A percentile compares a stretch with the other conserved stretches of the same genome.
These are phyloP conservation scores for Epizoanthus rinbou DNA, from an alignment of 92 coral and sea anemone genomes.

Conservation along the genomic window DNA sequence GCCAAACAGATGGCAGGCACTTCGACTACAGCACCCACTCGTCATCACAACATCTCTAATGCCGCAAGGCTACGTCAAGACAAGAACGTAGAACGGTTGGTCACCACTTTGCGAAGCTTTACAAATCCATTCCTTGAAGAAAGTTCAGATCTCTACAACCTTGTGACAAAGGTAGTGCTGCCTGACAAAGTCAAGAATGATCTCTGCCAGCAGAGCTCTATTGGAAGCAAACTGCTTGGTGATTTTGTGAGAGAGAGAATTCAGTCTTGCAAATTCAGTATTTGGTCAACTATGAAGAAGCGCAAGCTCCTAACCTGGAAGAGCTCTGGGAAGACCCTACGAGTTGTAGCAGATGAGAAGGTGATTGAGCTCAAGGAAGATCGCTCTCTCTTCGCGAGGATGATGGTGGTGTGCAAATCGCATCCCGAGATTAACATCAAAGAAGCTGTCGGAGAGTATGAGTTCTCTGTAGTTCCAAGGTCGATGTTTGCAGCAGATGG, in stretches of 20 bases:
- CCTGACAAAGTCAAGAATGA: constrained; percentile 55
- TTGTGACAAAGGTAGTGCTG: constrained; percentile 53
- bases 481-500: constrained; percentile 24
- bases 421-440: constrained; percentile 31
- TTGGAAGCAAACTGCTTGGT: constrained; percentile 38
- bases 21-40: constrained; percentile 29
- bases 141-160: constrained; percentile 51
- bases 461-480: constrained; percentile 11
- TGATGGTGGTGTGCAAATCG: constrained; percentile 27
- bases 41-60: constrained; percentile 50
- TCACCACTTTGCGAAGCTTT: constrained; percentile 14
- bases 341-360: constrained; percentile 12
- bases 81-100: constrained; percentile 54
- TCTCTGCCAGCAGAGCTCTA: constrained; percentile 38
- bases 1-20: constrained; percentile 67
- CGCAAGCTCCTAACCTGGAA: constrained; percentile 55
- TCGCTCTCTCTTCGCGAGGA: constrained; percentile 25
- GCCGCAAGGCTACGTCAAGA: constrained; percentile 52
- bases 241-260: constrained; percentile 48
- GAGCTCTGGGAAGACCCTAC: constrained; percentile 18
- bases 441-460: constrained; percentile 14
- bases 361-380: constrained; percentile 21
- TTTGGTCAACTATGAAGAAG: constrained; percentile 56
- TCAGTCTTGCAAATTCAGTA: constrained; percentile 42
- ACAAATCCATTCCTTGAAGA: constrained; percentile 52